Conservation (phyloP, 2,888 invertebrate species). For the Leptogaster cylindrica region DNA sequence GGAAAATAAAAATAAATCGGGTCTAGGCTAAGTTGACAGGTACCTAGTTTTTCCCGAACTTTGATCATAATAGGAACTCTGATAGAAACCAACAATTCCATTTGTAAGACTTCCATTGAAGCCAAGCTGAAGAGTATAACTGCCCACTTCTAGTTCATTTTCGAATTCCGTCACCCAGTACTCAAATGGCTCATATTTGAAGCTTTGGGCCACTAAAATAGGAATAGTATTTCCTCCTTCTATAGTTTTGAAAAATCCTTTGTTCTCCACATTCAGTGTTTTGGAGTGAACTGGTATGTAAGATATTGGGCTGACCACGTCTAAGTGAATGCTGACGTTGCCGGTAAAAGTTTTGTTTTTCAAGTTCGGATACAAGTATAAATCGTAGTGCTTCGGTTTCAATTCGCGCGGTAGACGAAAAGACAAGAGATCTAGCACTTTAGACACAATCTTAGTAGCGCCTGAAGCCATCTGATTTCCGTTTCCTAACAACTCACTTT, state of each 20-base stretch:
- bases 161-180: constrained; percentile 61
- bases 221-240: constrained; percentile 51
- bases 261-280: constrained; percentile 62
- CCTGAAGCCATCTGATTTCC: constrained; percentile 44
- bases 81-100: constrained; percentile 78
- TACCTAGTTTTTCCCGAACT: constrained; percentile 57
- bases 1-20: not conserved
- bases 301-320: constrained; percentile 60
- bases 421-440: constrained; percentile 56
- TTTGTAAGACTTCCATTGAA: constrained; percentile 73
- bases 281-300: constrained; percentile 65
- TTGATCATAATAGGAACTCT: constrained; percentile 67
- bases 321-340: constrained; percentile 64
- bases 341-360: constrained; percentile 67
- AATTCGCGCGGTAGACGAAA: constrained; percentile 68
- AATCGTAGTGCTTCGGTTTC: constrained; percentile 69
- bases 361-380: constrained; percentile 70
- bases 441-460: constrained; percentile 55
- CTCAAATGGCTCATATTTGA: constrained; percentile 56
- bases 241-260: constrained; percentile 56
- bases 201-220: constrained; percentile 54
- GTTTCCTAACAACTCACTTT: not conserved
- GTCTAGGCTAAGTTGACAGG: not conserved
- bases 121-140: constrained; percentile 66
- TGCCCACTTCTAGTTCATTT: constrained; percentile 56